A percentile compares a stretch with the other conserved stretches of the same genome.
Evolutionary conservation across 2,113 vertebrate species (phyloP).

Genomic region (Poecile atricapillus): DNA sequence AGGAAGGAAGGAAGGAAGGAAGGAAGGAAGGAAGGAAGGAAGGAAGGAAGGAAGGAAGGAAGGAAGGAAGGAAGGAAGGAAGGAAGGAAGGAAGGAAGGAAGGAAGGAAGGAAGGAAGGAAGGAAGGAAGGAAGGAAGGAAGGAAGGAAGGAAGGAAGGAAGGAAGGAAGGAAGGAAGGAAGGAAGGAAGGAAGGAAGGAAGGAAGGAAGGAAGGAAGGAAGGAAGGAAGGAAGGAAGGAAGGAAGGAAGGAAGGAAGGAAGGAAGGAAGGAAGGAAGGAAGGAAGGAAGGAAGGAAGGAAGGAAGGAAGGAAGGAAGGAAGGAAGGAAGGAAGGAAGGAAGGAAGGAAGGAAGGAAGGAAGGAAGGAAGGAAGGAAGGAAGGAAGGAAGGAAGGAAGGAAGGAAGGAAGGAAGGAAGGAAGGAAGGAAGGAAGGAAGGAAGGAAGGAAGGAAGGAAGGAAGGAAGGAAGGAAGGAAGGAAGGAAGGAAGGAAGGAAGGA

Average conservation of each 20-base stretch:
- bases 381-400: not conserved
- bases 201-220: not conserved
- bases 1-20: not conserved
- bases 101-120: not conserved
- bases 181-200: not conserved
- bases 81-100: not conserved
- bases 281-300: not conserved
- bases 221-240: not conserved
- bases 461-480: not conserved
- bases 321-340: not conserved
- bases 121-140: not conserved
- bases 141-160: not conserved
- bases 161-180: not conserved
- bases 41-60: not conserved
- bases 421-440: not conserved
- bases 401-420: not conserved
- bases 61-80: not conserved
- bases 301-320: not conserved
- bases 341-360: not conserved
- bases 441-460: not conserved
- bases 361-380: not conserved
- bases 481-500: not conserved
- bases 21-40: not conserved
- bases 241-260: not conserved
- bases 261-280: not conserved